Base-by-base conservation (phyloP, 37 sponge, comb jelly and placozoan species). In the Cliona cf. orientalis region DNA sequence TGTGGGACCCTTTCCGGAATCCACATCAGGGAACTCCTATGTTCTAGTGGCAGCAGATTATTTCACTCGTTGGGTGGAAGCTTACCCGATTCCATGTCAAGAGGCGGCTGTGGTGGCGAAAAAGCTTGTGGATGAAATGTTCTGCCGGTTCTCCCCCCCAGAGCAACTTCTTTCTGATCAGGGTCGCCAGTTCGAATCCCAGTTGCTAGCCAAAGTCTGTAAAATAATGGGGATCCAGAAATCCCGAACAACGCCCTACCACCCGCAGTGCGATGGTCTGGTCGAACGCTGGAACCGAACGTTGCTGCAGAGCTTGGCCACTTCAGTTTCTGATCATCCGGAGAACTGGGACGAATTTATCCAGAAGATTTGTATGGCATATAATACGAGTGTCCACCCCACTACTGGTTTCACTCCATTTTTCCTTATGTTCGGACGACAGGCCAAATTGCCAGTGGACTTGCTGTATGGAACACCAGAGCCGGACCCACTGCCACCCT, bases 251-350 rank as follows among this genome's bases (percentile, higher is more conserved):
- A 69, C 89, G 11, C 75, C 90, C 3, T 81, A 81, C 46, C 90
- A 89, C 69, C 85, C 84, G 2, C 78, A 85, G 46, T 46, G 86
- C 45, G 82, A 86, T 70, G 91, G 86, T 9, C 44, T 91, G 35
- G 78, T 91, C 22, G 91, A 91, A 38, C 5, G 86, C 0, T 85
- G 74, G 39, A 86, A 91, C 46, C 57, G 78, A 0, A 84, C 81
- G 21, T 69, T 89, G 9, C 67, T 67, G 22, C 31, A 44, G 40
- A 79, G 66, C 65, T 9, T 78, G 23, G 80, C 69, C 29, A 80
- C 80, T 21, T 39, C 70, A 32, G 28, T 31, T 19, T 14, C 41
- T 31, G 44, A 42, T 42, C 40, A 81, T 32, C 71, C 72, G 17
- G 25, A 53, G 4, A 61, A 72, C 28, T 89, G 90, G 85, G 90